Evolutionary conservation across 2,888 invertebrate genomes (phyloP), one percentile per base, ranked within the genome.

Genomic region (Noctua pronuba): DNA sequence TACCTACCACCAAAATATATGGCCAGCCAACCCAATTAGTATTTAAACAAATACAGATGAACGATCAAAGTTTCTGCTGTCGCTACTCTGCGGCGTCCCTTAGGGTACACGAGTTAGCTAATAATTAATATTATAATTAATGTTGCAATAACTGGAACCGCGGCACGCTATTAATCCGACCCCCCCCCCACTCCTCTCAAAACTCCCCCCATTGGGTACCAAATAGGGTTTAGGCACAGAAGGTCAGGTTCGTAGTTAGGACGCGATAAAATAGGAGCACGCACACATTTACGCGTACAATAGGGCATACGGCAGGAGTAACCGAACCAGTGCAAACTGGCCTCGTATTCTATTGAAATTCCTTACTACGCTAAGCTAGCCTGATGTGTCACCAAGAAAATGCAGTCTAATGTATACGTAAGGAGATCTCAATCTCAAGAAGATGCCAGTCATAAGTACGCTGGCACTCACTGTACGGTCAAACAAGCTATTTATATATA

Each of bases 111-210:
- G 94, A 95, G 94, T 95, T 95, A 95, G 94, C 95, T 95, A 95
- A 96, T 96, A 96, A 96, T 96, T 96, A 96, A 96, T 96, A 96
- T 96, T 95, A 94, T 95, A 96, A 96, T 96, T 94, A 96, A 96
- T 96, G 95, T 95, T 93, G 92, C 92, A 91, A 93, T 94, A 94
- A 93, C 93, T 92, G 90, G 91, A 93, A 94, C 95, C 95, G 92
- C 93, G 92, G 90, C 91, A 88, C 88, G 88, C 90, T 82, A 89
- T 88, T 88, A 88, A 88, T 88, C 88, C 88, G 79, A 55, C 74
- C 80, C 79, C 74, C 83, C 78, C 77, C 66, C 79, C 31, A 49
- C 77, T 60, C n/a, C 75, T 72, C 71, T 73, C 68, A 31, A 72
- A 68, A 78, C 71, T 72, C 58, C 64, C 76, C 67, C 79, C 69